These are phyloP conservation scores for Morinoia aosen DNA, from an alignment of 2,888 invertebrate species.

Conservation along the genomic window DNA sequence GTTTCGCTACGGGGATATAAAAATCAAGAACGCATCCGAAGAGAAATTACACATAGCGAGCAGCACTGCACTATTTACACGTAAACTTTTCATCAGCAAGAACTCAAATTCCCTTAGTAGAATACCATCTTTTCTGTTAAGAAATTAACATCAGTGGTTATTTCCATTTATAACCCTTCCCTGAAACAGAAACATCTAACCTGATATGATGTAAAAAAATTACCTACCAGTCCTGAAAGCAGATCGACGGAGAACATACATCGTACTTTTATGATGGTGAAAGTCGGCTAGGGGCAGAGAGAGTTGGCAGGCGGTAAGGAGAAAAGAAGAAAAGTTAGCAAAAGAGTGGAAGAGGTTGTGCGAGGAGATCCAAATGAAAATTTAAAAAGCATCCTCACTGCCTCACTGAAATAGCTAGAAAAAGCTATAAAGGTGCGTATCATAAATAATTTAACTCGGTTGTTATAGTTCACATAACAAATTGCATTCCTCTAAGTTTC, in stretches of 20 bases:
- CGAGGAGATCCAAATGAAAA: too few relatives aligned
- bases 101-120: too few relatives aligned
- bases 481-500: too few relatives aligned
- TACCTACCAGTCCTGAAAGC: background rate
- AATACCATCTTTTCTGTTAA: too few relatives aligned
- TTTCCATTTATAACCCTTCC: background rate
- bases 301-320: background rate
- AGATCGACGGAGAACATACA: background rate
- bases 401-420: too few relatives aligned
- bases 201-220: background rate
- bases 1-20: background rate
- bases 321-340: background rate
- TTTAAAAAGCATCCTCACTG: too few relatives aligned
- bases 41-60: background rate
- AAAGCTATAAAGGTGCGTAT: too few relatives aligned
- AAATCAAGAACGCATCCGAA: background rate
- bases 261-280: constrained; percentile 2
- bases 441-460: too few relatives aligned
- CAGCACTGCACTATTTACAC: too few relatives aligned
- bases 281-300: background rate
- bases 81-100: too few relatives aligned
- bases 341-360: background rate
- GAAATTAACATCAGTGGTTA: too few relatives aligned
- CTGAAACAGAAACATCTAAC: background rate
- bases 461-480: too few relatives aligned